A percentile compares a stretch with the other conserved stretches of the same genome.
Evolutionary conservation across 2,888 invertebrate species (phyloP).

Genomic region (Tetragnatha montana): DNA sequence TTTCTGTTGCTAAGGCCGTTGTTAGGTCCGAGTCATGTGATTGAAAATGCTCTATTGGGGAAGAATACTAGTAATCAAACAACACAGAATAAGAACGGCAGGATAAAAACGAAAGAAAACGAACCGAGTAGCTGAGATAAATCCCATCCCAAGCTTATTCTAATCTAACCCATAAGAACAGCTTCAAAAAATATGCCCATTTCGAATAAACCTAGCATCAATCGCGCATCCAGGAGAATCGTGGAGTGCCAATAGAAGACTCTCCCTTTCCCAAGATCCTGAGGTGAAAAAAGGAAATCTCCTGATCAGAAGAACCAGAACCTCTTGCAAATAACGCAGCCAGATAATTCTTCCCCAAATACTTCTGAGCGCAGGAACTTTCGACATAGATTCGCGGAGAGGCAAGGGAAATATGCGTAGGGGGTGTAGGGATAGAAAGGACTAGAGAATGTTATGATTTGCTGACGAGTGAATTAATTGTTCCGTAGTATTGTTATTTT

Average conservation of each 20-base stretch:
- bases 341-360: conserved; percentile 24
- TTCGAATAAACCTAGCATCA: neutral
- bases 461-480: too few relatives aligned
- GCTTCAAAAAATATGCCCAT: neutral
- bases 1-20: too few relatives aligned
- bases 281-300: neutral
- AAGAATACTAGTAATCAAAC: too few relatives aligned
- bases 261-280: neutral
- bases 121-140: neutral
- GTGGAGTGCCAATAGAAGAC: neutral
- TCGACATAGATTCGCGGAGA: neutral
- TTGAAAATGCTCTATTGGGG: too few relatives aligned
- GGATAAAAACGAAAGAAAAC: neutral
- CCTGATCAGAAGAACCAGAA: neutral
- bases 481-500: too few relatives aligned
- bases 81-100: neutral
- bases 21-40: too few relatives aligned
- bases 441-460: too few relatives aligned
- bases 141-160: neutral
- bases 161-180: neutral
- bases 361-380: neutral
- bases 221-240: neutral
- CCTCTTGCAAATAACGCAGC: conserved; percentile 9
- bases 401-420: neutral
- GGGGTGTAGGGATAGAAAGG: too few relatives aligned